Evolutionary conservation across 2,888 invertebrate species (phyloP), one percentile per base, ranked within the genome.

Genomic region (Chaitophorus viminalis): DNA sequence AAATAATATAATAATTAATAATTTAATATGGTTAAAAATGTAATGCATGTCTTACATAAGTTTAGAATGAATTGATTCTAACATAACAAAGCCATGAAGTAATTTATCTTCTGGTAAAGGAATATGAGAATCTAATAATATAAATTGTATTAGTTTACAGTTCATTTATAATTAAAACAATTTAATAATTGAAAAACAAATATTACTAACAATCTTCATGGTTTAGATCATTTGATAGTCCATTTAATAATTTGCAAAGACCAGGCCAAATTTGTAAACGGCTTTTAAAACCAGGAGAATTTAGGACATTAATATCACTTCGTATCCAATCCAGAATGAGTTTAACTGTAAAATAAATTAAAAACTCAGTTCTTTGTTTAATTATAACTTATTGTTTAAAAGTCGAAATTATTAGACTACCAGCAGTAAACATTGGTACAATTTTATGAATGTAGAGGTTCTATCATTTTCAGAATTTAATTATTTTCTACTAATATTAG

Each of bases 71-170:
- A 93, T 93, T 79, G 92, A 92, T 90, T 94, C 94, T 72, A 96
- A 92, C 0, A 96, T 96, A 89, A 95, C 92, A 92, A 96, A 97
- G 33, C 96, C 96, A 91, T 95, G 94, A 83, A 97, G 92, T 91
- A 95, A 95, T 90, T 94, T 94, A 91, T 97, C 96, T 92, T 96
- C 96, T 0, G 95, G 94, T 84, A 97, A 92, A 6, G 96, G 95
- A 76, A 94, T 93, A 89, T 93, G 93, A 68, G 92, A 92, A 91
- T 94, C 95, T 95, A 90, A 85, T 91, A 89, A 89, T 88, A 82
- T 78, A 88, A 21, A 60, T 18, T 70, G 86, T 68, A 76, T 65
- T 14, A 65, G 33, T n/a, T 21, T n/a, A 8, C 4, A 3, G 11
- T 82, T 46, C n/a, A 31, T 76, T 88, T 72, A 3, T 36, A 21